These are phyloP conservation scores for Macrotus californicus DNA, from an alignment of 2,113 vertebrate genomes.

Conservation along the genomic window DNA sequence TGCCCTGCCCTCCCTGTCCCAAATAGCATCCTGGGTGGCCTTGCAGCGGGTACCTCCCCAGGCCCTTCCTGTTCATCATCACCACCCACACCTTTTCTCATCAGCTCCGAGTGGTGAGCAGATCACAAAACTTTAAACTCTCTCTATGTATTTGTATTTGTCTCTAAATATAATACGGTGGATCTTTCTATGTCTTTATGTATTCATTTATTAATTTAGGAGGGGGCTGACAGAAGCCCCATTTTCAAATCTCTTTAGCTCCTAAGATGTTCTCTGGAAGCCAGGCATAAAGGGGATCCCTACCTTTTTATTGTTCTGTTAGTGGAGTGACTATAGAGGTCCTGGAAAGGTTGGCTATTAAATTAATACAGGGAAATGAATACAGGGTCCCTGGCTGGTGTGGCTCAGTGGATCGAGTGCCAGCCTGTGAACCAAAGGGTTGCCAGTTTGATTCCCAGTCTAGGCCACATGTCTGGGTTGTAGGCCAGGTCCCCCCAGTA, in stretches of 20 bases:
- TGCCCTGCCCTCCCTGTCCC: rapidly evolving
- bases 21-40: neutral
- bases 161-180: neutral
- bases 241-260: neutral
- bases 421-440: too few species aligned
- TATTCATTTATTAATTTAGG: neutral
- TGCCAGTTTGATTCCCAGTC: too few species aligned
- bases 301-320: neutral
- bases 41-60: neutral
- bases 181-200: neutral
- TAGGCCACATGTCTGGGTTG: too few species aligned
- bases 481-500: too few species aligned
- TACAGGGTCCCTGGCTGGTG: too few species aligned
- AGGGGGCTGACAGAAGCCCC: neutral
- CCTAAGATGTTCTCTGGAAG: neutral
- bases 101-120: neutral
- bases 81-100: neutral
- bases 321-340: neutral
- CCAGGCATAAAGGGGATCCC: neutral
- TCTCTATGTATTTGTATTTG: neutral
- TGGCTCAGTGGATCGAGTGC: too few species aligned
- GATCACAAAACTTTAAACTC: neutral
- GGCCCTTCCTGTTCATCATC: neutral
- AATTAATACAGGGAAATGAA: neutral
- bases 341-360: neutral